A percentile compares a stretch with the other conserved stretches of the same genome.
Conservation (phyloP, 2,888 invertebrate genomes). For the Drosophila anomelani region DNA sequence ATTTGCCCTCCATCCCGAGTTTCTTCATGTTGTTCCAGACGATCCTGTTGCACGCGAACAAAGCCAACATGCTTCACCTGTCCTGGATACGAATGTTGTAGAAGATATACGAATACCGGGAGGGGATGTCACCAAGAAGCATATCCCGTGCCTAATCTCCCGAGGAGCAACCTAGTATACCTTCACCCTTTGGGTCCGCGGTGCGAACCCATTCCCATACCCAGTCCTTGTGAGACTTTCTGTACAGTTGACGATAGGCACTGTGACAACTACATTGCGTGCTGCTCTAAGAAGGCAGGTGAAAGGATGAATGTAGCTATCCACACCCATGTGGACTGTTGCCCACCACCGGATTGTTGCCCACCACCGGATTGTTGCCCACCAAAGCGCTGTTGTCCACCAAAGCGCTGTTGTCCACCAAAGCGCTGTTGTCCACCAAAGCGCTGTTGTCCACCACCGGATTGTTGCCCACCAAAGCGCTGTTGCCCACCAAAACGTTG, state of each 20-base stretch:
- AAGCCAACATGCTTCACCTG: not conserved
- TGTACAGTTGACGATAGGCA: not conserved
- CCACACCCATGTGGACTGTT: slow-evolving; percentile 50
- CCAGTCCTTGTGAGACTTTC: not conserved
- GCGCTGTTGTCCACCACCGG: too few relatives aligned
- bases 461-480: too few relatives aligned
- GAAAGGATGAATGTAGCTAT: slow-evolving; percentile 54
- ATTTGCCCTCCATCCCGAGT: not conserved
- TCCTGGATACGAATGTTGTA: not conserved
- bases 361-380: too few relatives aligned
- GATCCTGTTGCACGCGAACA: not conserved
- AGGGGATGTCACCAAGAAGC: not conserved
- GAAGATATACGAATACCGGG: not conserved
- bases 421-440: too few relatives aligned
- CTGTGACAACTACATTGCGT: not conserved
- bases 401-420: too few relatives aligned
- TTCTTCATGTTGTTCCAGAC: not conserved
- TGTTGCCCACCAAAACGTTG: too few relatives aligned
- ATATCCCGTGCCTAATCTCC: not conserved
- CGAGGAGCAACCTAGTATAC: not conserved
- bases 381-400: too few relatives aligned
- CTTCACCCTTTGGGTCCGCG: not conserved
- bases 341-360: too few relatives aligned
- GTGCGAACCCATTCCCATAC: not conserved
- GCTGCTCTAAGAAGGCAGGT: not conserved